Base-by-base conservation (phyloP, 1,140 invertebrate genomes). In the Ridgeia piscesae region DNA sequence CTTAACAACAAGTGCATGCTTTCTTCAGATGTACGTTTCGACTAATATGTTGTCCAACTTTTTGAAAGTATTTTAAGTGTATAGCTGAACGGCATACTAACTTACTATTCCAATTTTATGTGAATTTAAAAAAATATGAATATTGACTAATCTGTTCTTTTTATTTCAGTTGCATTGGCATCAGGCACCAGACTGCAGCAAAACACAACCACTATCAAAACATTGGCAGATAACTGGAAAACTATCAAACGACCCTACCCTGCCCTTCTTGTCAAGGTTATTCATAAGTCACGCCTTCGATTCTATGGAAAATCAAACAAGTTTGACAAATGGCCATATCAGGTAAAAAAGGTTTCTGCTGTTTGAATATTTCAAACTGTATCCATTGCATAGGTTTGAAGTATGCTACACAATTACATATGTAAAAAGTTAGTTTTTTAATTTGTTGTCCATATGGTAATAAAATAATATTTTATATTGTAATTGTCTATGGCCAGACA, bases 281-380 rank as follows among this genome's bases (percentile, higher is more conserved):
- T 77, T 77, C 58, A 77, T 77, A 77, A 77, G 58, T 77, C 58
- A 77, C 58, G 58, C 58, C 58, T 77, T 77, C 58, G 58, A 77
- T 77, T 77, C 58, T 77, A 77, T 31, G 58, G 58, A 17, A 77
- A 77, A 77, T 31, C 58, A 9, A 77, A 77, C 58, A 77, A 77
- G 58, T 77, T 77, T 77, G 58, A 77, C 58, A 77, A 77, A 77
- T 77, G 58, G 58, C 58, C 58, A 77, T 77, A 77, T 77, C 58
- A 77, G 58, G 58, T 77, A 77, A 77, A 77, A 21, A 1, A 77
- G 2, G 27, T 17, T 77, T 21, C 58, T 21, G 27, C 17, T 1
- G 27, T 21, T 14, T 77, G 58, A 11, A 42, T 2, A 21, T 17
- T 77, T 31, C 58, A 77, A 17, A 77, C 11, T 21, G 8, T 77